A percentile compares a stretch with the other conserved stretches of the same genome.
Evolutionary conservation across 2,888 invertebrate species (phyloP).

Genomic region (Temnothorax ravouxi): DNA sequence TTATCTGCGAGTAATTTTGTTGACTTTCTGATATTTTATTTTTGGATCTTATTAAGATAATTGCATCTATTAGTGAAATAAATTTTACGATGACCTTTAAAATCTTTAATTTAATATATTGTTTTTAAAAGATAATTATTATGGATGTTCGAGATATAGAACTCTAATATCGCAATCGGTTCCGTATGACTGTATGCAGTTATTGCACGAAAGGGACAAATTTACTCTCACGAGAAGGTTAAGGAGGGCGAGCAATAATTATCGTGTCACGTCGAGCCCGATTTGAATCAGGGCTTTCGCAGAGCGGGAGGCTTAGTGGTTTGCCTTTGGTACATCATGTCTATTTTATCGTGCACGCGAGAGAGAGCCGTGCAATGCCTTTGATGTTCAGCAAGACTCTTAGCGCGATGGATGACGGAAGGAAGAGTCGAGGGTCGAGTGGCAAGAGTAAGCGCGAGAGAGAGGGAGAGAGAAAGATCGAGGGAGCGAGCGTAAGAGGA

Average conservation of each 20-base stretch:
- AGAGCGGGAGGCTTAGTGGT: conserved; percentile 65
- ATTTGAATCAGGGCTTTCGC: conserved; percentile 67
- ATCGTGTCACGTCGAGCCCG: conserved; percentile 66
- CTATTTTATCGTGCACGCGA: conserved; percentile 66
- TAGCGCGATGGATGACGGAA: conserved; percentile 65
- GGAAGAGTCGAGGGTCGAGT: conserved; percentile 50
- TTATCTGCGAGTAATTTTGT: background rate
- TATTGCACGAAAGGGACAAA: conserved; percentile 46
- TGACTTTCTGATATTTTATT: background rate
- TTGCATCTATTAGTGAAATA: background rate
- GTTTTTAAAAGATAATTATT: background rate
- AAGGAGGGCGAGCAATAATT: conserved; percentile 65
- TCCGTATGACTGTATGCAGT: conserved; percentile 25
- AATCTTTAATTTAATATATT: background rate
- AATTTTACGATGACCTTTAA: too few species aligned
- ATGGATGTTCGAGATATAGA: background rate
- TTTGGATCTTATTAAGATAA: background rate
- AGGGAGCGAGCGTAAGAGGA: conserved; percentile 30
- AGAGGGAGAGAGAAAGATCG: conserved; percentile 17
- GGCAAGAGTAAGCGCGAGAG: conserved; percentile 37
- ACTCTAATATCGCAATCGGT: background rate
- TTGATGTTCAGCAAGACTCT: conserved; percentile 77
- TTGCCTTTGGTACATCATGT: conserved; percentile 72
- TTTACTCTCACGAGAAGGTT: conserved; percentile 22
- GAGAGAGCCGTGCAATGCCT: conserved; percentile 63